Percentiles rank a stretch among this genome's conserved stretches.
phyloP scores from a whole-genome alignment of 2,797 vertebrate genomes.

The Halcyon smyrnensis region DNA sequence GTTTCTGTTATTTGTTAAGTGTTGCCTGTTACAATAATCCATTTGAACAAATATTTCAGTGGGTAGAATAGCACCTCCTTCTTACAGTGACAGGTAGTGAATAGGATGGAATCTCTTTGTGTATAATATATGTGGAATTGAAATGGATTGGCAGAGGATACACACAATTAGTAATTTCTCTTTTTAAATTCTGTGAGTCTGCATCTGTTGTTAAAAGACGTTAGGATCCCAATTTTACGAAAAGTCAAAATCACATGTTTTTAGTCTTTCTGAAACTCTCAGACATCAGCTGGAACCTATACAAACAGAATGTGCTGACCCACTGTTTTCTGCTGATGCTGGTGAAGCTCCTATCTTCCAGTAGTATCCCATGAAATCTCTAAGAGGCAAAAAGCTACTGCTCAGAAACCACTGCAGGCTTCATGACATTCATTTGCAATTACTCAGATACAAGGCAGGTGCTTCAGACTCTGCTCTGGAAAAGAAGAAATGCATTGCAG shows the following conservation, averaged over 20 bases:
- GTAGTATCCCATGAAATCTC: not conserved
- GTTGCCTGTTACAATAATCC: not conserved
- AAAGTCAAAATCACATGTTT: not conserved
- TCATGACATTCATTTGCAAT: not conserved
- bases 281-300: not conserved
- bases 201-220: not conserved
- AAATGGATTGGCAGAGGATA: not conserved
- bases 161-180: not conserved
- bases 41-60: not conserved
- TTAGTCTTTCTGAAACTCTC: not conserved
- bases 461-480: not conserved
- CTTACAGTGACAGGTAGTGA: not conserved
- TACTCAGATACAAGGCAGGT: not conserved
- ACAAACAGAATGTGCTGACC: not conserved
- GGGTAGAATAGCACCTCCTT: not conserved
- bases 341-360: not conserved
- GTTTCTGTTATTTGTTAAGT: not conserved
- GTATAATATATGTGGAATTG: rapidly evolving
- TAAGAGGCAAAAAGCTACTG: not conserved
- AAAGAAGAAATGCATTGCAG: not conserved
- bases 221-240: not conserved
- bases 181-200: not conserved
- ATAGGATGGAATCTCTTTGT: not conserved
- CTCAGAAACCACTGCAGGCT: not conserved
- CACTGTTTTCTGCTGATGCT: not conserved